Evolutionary conservation across 1,140 invertebrate genomes (phyloP).

Genomic region (Coelopa frigida): DNA sequence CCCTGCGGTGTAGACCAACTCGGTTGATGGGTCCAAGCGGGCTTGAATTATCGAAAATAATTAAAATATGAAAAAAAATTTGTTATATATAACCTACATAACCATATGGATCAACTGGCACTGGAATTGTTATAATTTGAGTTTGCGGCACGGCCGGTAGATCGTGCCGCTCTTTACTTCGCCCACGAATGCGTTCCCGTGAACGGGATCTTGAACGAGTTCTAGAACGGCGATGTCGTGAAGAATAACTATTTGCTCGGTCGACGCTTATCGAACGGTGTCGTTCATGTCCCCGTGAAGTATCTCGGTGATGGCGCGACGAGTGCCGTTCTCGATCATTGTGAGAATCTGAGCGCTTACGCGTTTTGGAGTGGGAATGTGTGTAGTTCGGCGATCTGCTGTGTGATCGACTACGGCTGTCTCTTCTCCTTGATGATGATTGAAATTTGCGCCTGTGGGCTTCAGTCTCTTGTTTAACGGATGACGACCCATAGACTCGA

Average conservation of each 20-base stretch:
- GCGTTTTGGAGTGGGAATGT: no score
- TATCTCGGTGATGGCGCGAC: not conserved
- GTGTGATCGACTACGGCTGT: not conserved
- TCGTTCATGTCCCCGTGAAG: not conserved
- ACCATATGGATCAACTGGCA: not conserved
- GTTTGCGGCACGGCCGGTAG: not conserved
- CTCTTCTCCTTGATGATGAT: constrained; percentile 1
- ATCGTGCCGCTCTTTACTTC: not conserved
- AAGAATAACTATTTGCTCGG: no score
- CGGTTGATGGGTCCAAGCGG: not conserved
- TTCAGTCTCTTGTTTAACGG: not conserved
- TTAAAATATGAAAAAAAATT: not conserved
- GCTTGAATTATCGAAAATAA: not conserved
- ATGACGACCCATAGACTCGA: constrained; percentile 5
- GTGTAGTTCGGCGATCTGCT: not conserved
- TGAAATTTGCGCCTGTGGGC: not conserved
- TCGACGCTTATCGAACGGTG: not conserved
- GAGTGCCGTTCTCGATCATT: not conserved
- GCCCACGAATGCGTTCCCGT: not conserved
- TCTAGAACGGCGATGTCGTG: not conserved
- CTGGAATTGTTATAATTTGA: constrained; percentile 5
- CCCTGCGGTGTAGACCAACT: not conserved
- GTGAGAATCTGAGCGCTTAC: not conserved
- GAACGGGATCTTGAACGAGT: constrained; percentile 1
- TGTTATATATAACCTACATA: not conserved